Evolutionary conservation across 2,888 invertebrate genomes (phyloP), one percentile per base, ranked within the genome.

Genomic region (Eumacrocentrus americanus): DNA sequence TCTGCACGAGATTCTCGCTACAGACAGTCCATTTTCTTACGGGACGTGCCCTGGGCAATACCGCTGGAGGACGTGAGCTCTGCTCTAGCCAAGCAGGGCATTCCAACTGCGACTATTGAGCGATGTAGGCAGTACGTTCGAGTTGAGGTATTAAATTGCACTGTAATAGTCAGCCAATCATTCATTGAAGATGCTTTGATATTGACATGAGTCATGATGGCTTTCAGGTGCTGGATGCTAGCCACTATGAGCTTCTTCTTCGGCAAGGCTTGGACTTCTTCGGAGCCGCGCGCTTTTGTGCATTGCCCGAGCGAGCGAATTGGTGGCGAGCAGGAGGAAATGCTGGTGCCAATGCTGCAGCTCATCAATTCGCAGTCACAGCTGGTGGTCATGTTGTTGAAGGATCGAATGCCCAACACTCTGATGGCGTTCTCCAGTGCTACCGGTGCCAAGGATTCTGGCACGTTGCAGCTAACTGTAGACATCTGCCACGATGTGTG

Each of bases 361-460:
- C 44, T 22, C 63, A 60, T 60, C 66, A 64, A 44, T 52, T 5
- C 3, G 34, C 53, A 2, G 9, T 47, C 7, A 48, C 53, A 11
- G 58, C 46, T 11, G 60, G 54, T 42, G 20, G 12, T 12, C 50
- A 25, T 12, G 55, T 16, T 44, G 65, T 23, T 20, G 44, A 54
- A 34, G 37, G 23, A 23, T 61, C 67, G 20, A 73, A 66, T 35
- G 46, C 54, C 11, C 78, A 74, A 55, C 68, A 75, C 3, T 77
- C 79, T 51, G 83, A 84, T 60, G 73, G 76, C 0, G 82, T 84
- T 2, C 71, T 84, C 7, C 84, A 84, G 63, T 84, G 84, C 63
- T 84, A 82, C 68, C 80, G 83, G 1, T 84, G 84, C 66, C 84
- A 84, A 73, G 84, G 84, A 2, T 84, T 84, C 69, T 84, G 84